Conservation (phyloP, 1,140 invertebrate genomes). For the Tribolium castaneum region DNA sequence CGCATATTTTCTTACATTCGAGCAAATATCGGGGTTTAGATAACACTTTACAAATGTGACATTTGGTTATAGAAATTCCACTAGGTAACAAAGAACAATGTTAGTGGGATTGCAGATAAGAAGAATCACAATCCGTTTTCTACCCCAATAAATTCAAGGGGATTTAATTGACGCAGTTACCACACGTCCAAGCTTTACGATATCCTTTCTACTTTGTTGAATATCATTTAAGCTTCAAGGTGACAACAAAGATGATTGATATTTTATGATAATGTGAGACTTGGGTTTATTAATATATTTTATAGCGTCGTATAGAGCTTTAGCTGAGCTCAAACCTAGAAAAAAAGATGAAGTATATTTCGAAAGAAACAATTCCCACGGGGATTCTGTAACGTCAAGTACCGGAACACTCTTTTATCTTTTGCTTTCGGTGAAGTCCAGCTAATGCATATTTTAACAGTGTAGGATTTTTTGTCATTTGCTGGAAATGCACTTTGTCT, state of each 20-base stretch:
- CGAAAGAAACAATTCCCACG: neutral
- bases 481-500: neutral
- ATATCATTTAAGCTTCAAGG: neutral
- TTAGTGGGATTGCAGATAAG: neutral
- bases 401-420: conserved; percentile 27
- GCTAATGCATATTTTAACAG: conserved; percentile 20
- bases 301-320: neutral
- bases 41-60: neutral
- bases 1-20: neutral
- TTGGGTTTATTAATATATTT: neutral
- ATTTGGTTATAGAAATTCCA: neutral
- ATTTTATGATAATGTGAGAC: neutral
- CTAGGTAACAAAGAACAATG: neutral
- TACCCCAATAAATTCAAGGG: neutral
- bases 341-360: conserved; percentile 6
- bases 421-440: conserved; percentile 19
- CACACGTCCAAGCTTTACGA: neutral
- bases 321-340: neutral
- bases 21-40: neutral
- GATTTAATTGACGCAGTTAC: neutral
- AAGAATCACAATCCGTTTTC: neutral
- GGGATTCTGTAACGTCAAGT: conserved; percentile 3
- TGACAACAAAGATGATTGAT: neutral
- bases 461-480: conserved; percentile 4
- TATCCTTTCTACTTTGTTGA: neutral